Percentiles rank a stretch among this genome's conserved stretches.
Evolutionary conservation across 2,797 vertebrate species (phyloP).

Genomic region (Halcyon smyrnensis): DNA sequence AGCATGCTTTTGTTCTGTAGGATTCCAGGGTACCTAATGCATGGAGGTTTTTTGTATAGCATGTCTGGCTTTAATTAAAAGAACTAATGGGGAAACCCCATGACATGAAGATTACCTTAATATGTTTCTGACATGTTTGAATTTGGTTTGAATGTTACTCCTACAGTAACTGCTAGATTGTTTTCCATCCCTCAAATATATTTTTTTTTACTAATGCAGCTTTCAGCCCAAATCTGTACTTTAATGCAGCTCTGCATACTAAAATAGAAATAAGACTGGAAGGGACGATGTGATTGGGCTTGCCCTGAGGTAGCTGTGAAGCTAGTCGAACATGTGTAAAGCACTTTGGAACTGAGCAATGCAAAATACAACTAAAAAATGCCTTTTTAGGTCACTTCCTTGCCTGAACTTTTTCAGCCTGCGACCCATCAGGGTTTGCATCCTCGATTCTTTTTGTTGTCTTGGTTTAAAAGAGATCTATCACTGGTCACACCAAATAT

Average conservation of each 20-base stretch:
- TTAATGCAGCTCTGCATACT: conserved; percentile 20
- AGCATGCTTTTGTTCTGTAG: not conserved
- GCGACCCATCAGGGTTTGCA: not conserved
- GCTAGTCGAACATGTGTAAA: not conserved
- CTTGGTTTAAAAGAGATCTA: not conserved
- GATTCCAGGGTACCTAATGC: not conserved
- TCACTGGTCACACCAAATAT: not conserved
- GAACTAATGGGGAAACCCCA: not conserved
- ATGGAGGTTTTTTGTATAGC: not conserved
- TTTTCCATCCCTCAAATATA: not conserved
- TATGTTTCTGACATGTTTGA: not conserved
- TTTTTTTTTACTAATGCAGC: conserved; percentile 4
- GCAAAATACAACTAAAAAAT: not conserved
- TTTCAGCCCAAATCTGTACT: conserved; percentile 44
- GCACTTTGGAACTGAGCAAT: not conserved
- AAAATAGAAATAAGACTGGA: conserved; percentile 28
- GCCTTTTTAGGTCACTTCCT: not conserved
- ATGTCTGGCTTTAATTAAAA: not conserved
- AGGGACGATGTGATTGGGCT: conserved; percentile 8
- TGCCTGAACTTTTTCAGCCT: not conserved
- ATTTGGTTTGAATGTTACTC: not conserved
- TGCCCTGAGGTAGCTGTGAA: not conserved
- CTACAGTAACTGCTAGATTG: not conserved
- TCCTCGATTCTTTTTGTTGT: not conserved
- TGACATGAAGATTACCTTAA: not conserved